A percentile compares a stretch with the other conserved stretches of the same genome.
phyloP scores from a whole-genome alignment of 1,140 invertebrate genomes.

The Euura saliciscinereae region DNA sequence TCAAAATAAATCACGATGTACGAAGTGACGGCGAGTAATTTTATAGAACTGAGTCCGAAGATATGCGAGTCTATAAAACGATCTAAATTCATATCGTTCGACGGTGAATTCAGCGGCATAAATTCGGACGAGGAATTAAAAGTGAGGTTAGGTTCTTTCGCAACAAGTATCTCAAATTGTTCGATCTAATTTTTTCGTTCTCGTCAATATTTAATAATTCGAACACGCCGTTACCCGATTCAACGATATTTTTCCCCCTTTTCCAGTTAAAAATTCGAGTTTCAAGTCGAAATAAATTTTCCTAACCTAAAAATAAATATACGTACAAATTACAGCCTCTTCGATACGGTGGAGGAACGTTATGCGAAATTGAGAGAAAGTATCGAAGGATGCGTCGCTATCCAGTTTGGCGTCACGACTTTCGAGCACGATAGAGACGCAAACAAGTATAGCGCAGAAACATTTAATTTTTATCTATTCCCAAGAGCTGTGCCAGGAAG shows the following conservation, averaged over 20 bases:
- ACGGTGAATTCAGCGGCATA: constrained; percentile 73
- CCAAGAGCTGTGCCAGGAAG: constrained; percentile 66
- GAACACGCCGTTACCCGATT: too few species aligned
- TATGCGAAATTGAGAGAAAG: constrained; percentile 66
- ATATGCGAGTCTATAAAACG: constrained; percentile 58
- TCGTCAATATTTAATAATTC: constrained; percentile 16
- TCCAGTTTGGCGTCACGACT: constrained; percentile 69
- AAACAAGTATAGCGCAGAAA: constrained; percentile 64
- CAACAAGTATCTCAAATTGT: constrained; percentile 9
- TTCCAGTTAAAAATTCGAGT: constrained; percentile 30
- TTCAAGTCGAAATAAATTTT: too few species aligned
- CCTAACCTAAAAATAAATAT: background rate
- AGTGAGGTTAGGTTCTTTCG: constrained; percentile 57
- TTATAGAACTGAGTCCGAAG: constrained; percentile 55
- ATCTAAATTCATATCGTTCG: constrained; percentile 67
- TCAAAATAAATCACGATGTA: constrained; percentile 39
- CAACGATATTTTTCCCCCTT: constrained; percentile 9
- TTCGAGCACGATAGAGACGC: constrained; percentile 63
- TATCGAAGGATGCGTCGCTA: constrained; percentile 65
- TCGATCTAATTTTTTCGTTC: constrained; percentile 4
- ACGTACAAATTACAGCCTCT: constrained; percentile 63
- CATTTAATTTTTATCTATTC: constrained; percentile 73
- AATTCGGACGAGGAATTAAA: constrained; percentile 55
- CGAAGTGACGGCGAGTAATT: constrained; percentile 63
- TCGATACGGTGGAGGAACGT: constrained; percentile 68